Conservation (phyloP, 1,140 invertebrate species). For the Drosophila pectinifera region DNA sequence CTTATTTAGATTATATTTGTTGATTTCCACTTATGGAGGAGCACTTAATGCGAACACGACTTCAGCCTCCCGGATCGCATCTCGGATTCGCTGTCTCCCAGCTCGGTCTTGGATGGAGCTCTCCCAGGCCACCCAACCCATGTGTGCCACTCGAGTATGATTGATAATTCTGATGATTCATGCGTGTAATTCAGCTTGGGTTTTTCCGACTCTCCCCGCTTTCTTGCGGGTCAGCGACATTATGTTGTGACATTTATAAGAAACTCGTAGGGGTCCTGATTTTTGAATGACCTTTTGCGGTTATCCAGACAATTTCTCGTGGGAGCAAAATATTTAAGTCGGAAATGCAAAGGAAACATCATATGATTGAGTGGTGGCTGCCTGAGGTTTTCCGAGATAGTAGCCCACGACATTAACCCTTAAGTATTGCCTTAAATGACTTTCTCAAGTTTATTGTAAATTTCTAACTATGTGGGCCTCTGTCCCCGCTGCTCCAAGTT, state of each 20-base stretch:
- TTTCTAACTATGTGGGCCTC: conserved; percentile 6
- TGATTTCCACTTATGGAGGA: conserved; percentile 79
- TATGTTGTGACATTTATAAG: conserved; percentile 48
- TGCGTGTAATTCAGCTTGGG: conserved; percentile 71
- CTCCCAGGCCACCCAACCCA: conserved; percentile 10
- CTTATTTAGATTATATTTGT: conserved; percentile 83
- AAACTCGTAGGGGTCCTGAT: conserved; percentile 32
- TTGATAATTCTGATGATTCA: conserved; percentile 82
- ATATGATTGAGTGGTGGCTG: not conserved
- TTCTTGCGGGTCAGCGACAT: conserved; percentile 26
- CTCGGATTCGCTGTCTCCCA: conserved; percentile 22
- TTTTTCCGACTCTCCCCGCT: conserved; percentile 18
- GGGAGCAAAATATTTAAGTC: conserved; percentile 2
- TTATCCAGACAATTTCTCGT: conserved; percentile 3
- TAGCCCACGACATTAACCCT: not conserved
- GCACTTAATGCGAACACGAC: conserved; percentile 67
- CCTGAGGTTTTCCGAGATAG: not conserved
- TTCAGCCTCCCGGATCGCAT: conserved; percentile 20
- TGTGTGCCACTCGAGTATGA: conserved; percentile 78
- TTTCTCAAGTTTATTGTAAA: conserved; percentile 12
- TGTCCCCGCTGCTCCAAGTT: conserved; percentile 36
- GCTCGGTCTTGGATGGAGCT: conserved; percentile 25
- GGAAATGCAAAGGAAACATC: not conserved
- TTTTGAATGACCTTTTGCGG: conserved; percentile 8
- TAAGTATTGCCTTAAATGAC: not conserved